These are phyloP conservation scores for Tetranychus cinnabarinus DNA, from an alignment of 1,140 invertebrate species.

Conservation along the genomic window DNA sequence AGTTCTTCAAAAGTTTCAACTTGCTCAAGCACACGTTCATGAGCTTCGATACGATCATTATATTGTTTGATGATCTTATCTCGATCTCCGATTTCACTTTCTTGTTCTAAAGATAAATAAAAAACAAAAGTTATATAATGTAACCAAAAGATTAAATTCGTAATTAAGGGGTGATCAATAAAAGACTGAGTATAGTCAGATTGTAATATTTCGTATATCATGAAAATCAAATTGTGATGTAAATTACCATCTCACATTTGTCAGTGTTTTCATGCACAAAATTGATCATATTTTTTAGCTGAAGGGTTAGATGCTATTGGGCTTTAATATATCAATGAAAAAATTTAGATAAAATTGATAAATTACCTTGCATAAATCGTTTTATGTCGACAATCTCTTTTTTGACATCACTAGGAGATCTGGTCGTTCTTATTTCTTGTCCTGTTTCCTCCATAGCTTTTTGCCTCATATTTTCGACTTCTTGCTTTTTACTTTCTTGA, in stretches of 20 bases:
- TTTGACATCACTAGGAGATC: background rate
- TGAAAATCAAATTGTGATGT: too few relatives aligned
- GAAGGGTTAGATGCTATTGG: too few relatives aligned
- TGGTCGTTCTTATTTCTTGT: slow-evolving; percentile 12
- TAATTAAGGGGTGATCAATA: too few relatives aligned
- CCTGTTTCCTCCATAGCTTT: slow-evolving; percentile 7
- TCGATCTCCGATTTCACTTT: background rate
- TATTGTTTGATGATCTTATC: background rate
- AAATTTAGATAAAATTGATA: background rate
- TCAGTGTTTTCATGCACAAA: too few relatives aligned
- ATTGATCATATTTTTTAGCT: too few relatives aligned
- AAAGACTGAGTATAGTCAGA: too few relatives aligned
- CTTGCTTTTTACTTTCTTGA: background rate
- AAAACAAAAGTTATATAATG: too few relatives aligned
- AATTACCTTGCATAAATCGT: background rate
- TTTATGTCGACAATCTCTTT: background rate
- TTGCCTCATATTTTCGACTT: slow-evolving; percentile 13
- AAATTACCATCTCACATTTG: too few relatives aligned
- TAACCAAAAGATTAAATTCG: too few relatives aligned
- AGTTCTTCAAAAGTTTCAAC: background rate
- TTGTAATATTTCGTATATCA: too few relatives aligned
- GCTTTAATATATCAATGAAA: too few relatives aligned
- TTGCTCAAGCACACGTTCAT: background rate
- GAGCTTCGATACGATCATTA: background rate
- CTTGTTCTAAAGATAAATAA: background rate